Evolutionary conservation across 2,113 vertebrate species (phyloP).

Genomic region (Promerops cafer): DNA sequence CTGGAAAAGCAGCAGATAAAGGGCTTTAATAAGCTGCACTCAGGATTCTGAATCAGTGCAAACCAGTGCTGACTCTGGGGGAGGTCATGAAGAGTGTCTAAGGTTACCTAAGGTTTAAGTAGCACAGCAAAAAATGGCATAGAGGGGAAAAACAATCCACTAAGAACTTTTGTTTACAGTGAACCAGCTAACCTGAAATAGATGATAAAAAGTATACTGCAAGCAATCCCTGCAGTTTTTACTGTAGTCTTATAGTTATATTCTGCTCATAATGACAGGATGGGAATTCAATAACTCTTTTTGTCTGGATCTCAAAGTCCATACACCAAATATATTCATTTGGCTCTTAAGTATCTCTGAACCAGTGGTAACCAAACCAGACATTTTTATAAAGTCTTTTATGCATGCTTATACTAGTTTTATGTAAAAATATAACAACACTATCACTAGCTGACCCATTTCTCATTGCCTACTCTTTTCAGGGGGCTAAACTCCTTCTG

Average conservation of each 20-base stretch:
- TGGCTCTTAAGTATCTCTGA: background rate
- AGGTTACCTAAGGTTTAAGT: background rate
- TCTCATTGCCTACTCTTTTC: background rate
- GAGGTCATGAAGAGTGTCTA: background rate
- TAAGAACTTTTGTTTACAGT: background rate
- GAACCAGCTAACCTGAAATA: background rate
- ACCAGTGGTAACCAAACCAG: background rate
- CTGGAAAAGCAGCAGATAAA: background rate
- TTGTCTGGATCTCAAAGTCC: background rate
- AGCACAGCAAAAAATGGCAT: background rate
- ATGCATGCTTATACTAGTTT: background rate
- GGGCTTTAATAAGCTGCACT: background rate
- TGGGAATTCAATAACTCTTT: background rate
- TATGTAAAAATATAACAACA: background rate
- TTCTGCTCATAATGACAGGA: background rate
- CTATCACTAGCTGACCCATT: slow-evolving; percentile 31
- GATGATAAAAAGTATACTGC: background rate
- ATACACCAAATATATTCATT: fast-evolving
- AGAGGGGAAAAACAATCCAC: background rate
- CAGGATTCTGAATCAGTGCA: background rate
- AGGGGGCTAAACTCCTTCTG: slow-evolving; percentile 22
- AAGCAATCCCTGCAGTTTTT: background rate
- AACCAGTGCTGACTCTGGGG: background rate
- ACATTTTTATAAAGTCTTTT: background rate
- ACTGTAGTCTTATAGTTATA: background rate